phyloP scores from a whole-genome alignment of 1,140 invertebrate genomes.

The Drosophila tropicalis region DNA sequence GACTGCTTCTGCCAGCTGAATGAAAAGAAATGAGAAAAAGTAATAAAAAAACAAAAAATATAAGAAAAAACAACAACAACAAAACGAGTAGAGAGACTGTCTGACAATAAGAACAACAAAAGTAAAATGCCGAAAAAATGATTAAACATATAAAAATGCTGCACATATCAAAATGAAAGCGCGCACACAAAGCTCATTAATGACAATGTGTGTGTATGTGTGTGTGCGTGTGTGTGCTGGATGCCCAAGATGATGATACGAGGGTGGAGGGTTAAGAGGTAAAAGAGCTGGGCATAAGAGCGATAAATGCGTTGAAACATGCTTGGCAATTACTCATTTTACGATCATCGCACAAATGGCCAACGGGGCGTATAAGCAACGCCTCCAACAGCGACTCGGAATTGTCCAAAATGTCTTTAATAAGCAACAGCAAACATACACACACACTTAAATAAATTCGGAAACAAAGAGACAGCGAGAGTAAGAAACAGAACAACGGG shows the following conservation, averaged over 20 bases:
- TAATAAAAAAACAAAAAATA: slow-evolving; percentile 46
- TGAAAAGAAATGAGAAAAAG: slow-evolving; percentile 22
- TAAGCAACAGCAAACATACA: slow-evolving; percentile 20
- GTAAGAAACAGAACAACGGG: not conserved
- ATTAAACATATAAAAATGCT: slow-evolving; percentile 69
- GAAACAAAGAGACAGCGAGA: not conserved
- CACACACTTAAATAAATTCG: too few species aligned
- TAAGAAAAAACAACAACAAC: not conserved
- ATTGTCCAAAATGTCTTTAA: slow-evolving; percentile 58
- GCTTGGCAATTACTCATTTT: slow-evolving; percentile 74
- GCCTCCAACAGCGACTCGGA: slow-evolving; percentile 42
- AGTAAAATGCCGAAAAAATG: slow-evolving; percentile 51
- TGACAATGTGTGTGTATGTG: slow-evolving; percentile 22
- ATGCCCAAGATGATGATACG: not conserved
- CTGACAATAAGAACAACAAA: not conserved
- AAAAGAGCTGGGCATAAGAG: slow-evolving; percentile 1
- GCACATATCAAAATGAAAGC: slow-evolving; percentile 56
- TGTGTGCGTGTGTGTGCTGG: slow-evolving; percentile 1
- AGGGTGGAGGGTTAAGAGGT: not conserved
- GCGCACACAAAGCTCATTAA: slow-evolving; percentile 56
- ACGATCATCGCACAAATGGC: slow-evolving; percentile 63
- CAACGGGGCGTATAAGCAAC: slow-evolving; percentile 61
- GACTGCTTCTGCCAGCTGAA: not conserved
- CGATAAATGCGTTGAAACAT: slow-evolving; percentile 65
- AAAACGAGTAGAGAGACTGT: slow-evolving; percentile 34